Percentiles rank a stretch among this genome's conserved stretches.
phyloP scores from a whole-genome alignment of 2,797 vertebrate genomes.

The Sphaeramia orbicularis region DNA sequence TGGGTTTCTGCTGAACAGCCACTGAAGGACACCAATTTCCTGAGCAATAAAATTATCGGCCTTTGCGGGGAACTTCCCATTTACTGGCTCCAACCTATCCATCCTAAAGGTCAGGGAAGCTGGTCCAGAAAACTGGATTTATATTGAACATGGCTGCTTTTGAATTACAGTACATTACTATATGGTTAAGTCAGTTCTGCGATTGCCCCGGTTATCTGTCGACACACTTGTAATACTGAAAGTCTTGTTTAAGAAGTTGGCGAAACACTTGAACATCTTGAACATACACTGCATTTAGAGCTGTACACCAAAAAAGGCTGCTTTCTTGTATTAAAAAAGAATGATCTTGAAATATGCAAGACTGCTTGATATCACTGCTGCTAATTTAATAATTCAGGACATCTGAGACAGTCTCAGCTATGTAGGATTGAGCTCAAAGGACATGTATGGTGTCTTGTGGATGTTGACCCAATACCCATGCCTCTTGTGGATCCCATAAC shows the following conservation, averaged over 20 bases:
- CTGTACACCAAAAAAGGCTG: constrained; percentile 48
- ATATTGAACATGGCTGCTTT: background rate
- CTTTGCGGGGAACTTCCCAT: constrained; percentile 91
- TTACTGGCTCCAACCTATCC: constrained; percentile 91
- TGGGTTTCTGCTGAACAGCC: constrained; percentile 92
- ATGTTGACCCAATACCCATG: constrained; percentile 81
- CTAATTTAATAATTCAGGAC: constrained; percentile 82
- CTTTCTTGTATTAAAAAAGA: constrained; percentile 74
- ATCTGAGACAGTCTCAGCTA: constrained; percentile 66
- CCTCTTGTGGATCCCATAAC: constrained; percentile 74
- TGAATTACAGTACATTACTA: constrained; percentile 16
- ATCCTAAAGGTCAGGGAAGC: constrained; percentile 87
- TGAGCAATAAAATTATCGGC: constrained; percentile 90
- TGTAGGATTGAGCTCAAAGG: constrained; percentile 78
- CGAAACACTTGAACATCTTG: constrained; percentile 56
- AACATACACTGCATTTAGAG: constrained; percentile 65
- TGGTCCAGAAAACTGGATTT: background rate
- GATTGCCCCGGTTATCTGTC: constrained; percentile 53
- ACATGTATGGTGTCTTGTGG: constrained; percentile 72
- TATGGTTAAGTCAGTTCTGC: constrained; percentile 33
- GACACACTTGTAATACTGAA: constrained; percentile 61
- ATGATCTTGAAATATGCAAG: constrained; percentile 81
- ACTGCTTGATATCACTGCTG: constrained; percentile 79
- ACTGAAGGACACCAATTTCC: constrained; percentile 89
- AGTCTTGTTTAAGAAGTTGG: constrained; percentile 55